Evolutionary conservation across 2,797 vertebrate species (phyloP), one percentile per base, ranked within the genome.

Genomic region (Fistularia tabacaria): DNA sequence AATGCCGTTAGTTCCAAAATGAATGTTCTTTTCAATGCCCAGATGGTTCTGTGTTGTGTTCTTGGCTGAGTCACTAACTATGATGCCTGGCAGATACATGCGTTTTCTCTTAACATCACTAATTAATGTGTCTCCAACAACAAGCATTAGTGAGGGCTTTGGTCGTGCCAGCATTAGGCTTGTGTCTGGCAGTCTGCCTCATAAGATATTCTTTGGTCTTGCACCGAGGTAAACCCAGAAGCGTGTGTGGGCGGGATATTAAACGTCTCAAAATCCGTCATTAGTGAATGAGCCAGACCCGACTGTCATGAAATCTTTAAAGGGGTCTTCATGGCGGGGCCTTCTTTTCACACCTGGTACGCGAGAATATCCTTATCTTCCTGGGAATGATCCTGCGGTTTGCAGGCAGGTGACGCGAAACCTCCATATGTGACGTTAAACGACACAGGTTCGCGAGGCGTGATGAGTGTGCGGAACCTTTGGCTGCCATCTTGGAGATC

Each of bases 31-130:
- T 72, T 54, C 53, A 36, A 74, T 38, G 50, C 69, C 71, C 59
- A 73, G 53, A 69, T 72, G 72, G 67, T 73, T 81, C 64, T 50
- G 64, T 54, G 36, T 61, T 15, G 61, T 71, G 66, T 70, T 67
- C 54, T 60, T 52, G 51, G 59, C 65, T 70, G 52, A 70, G 56
- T 68, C 69, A 66, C 59, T 69, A 72, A 64, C 64, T 65, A 51
- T 57, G 62, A 65, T 43, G 64, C 58, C 66, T 62, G 66, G 62
- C 62, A 74, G 47, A 70, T 68, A 71, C 53, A 38, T 60, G 61
- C 57, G 37, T 71, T 67, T 62, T 47, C 62, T 59, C 53, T 65
- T 45, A 80, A 73, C 51, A 63, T 64, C 42, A 12, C 56, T 74
- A 69, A 77, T 80, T 79, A 80, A 59, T 51, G 43, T 54, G 40